These are phyloP conservation scores for Lepilemur ruficaudatus DNA, from an alignment of 2,797 vertebrate species.

Conservation along the genomic window DNA sequence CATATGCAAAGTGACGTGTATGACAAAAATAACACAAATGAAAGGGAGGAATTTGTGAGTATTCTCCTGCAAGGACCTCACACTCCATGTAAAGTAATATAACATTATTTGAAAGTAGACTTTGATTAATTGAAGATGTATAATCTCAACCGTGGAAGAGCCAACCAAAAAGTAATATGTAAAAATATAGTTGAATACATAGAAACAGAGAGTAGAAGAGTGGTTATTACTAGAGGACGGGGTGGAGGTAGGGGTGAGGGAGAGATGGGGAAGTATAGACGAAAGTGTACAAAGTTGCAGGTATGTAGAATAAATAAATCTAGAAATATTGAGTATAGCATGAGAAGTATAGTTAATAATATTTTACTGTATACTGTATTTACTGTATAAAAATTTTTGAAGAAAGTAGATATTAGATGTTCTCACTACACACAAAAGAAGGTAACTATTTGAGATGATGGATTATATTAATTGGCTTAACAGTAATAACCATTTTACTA, in stretches of 20 bases:
- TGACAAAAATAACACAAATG: background rate
- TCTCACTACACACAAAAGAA: background rate
- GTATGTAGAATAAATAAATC: background rate
- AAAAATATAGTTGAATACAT: background rate
- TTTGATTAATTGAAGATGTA: background rate
- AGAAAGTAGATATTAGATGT: background rate
- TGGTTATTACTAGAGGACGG: background rate
- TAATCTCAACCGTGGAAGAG: background rate
- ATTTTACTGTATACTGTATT: background rate
- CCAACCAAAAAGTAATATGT: background rate
- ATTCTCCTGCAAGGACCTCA: background rate
- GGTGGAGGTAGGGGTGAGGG: background rate
- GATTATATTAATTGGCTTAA: background rate
- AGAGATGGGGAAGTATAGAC: background rate
- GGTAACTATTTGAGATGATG: background rate
- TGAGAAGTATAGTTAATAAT: background rate
- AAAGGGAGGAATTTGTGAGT: background rate
- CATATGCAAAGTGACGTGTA: background rate
- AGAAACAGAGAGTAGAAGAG: background rate
- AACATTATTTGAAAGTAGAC: background rate
- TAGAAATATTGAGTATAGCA: background rate
- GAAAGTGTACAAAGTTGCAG: background rate
- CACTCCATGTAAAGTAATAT: background rate
- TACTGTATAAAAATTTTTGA: background rate
- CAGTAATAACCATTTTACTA: background rate